Base-by-base conservation (phyloP, 2,888 invertebrate species). In the Drosophila paranaensis region DNA sequence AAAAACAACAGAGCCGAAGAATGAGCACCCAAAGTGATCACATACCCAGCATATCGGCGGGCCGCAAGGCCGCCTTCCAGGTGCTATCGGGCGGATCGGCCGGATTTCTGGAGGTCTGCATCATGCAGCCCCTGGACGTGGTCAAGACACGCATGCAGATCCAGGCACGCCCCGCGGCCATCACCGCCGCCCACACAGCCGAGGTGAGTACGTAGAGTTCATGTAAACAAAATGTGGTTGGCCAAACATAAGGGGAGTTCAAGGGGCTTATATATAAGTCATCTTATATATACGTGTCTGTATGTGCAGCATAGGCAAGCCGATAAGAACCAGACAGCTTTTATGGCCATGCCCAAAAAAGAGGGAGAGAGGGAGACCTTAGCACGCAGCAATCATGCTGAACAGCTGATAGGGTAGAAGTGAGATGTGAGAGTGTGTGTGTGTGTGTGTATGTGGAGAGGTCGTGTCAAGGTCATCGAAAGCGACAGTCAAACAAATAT, bases 51-150 rank as follows among this genome's bases (percentile, higher is more conserved):
- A 89, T 92, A 14, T 82, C 92, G 6, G 75, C 82, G 5, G 72
- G 83, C 25, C 92, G 88, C 70, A 80, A 88, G 39, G 91, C 92
- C 25, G 90, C 84, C 46, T 82, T 92, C 45, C 92, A 93, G 63
- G 91, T 92, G 57, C 62, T 91, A 20, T 96, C 98, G 72, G 98
- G 98, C 71, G 98, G 98, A 62, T 97, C 97, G 78, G 98, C 98
- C 86, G 97, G 97, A 92, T 98, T 98, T 93, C 95, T 98, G 55
- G 98, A 98, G 94, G 97, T 98, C 71, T 97, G 97, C 92, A 96
- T 98, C 58, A 98, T 98, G 98, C 98, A 98, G 93, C 98, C 98
- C 0, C 93, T 98, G 91, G 98, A 98, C 93, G 94, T 98, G 69
- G 95, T 98, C 3, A 98, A 98, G 93, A 98, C 98, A 2, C 94